A percentile compares a stretch with the other conserved stretches of the same genome.
These are phyloP conservation scores for Drosophila merina DNA, from an alignment of 2,888 invertebrate species.

Conservation along the genomic window DNA sequence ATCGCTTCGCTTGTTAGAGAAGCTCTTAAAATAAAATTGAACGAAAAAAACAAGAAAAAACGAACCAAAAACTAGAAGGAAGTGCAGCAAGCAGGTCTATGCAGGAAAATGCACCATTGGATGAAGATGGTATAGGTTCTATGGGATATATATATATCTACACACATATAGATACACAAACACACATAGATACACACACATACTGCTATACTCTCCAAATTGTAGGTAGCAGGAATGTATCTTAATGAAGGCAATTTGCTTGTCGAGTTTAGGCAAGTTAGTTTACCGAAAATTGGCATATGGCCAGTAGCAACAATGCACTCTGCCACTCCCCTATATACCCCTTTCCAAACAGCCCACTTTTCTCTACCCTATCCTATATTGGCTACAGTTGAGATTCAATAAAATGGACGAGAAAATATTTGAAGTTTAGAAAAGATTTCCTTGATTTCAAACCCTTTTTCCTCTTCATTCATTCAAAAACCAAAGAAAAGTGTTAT, in stretches of 20 bases:
- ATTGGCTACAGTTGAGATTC: too few species aligned
- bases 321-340: too few species aligned
- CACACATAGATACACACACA: constrained; percentile 5
- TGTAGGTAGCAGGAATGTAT: constrained; percentile 79
- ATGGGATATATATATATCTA: constrained; percentile 16
- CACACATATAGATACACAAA: constrained; percentile 10
- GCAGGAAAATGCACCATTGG: constrained; percentile 45
- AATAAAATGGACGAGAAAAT: too few species aligned
- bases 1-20: constrained; percentile 51
- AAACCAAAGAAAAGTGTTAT: too few species aligned
- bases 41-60: constrained; percentile 28
- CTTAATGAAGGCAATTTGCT: constrained; percentile 80
- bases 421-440: too few species aligned
- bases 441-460: too few species aligned
- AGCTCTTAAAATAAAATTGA: constrained; percentile 40
- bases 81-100: constrained; percentile 35
- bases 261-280: constrained; percentile 80
- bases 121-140: constrained; percentile 58
- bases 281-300: constrained; percentile 81
- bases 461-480: too few species aligned
- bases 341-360: too few species aligned
- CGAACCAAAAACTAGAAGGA: constrained; percentile 17
- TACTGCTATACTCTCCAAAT: constrained; percentile 60
- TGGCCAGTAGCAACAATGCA: constrained; percentile 78
- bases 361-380: too few species aligned